A percentile compares a stretch with the other conserved stretches of the same genome.
These are phyloP conservation scores for Aurelia sp. DNA, from an alignment of 30 jellyfish, hydroid and myxozoan species.

Conservation along the genomic window DNA sequence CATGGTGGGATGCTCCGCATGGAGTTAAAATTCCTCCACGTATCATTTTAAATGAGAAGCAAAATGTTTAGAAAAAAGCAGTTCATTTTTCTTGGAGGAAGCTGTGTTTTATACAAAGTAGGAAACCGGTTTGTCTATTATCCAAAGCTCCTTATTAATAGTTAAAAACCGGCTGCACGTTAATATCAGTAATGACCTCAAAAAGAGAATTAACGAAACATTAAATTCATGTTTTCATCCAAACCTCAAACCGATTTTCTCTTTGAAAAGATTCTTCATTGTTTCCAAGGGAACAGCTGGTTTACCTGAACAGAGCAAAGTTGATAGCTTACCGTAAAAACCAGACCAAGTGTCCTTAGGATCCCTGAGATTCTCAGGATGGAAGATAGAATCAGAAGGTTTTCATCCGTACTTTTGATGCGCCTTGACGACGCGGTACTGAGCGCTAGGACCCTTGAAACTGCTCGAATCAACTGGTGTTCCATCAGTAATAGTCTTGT, in stretches of 20 bases:
- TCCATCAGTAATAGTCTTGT: no score
- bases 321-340: background rate
- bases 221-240: slow-evolving; percentile 59
- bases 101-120: slow-evolving; percentile 6
- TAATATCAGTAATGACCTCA: slow-evolving; percentile 55
- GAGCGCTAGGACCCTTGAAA: no score
- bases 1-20: no score
- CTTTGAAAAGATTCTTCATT: slow-evolving; percentile 52
- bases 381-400: no score
- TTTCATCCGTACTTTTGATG: no score
- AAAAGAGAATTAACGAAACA: slow-evolving; percentile 35
- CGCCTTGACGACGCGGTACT: no score
- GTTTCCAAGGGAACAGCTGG: slow-evolving; percentile 75
- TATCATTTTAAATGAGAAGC: no score
- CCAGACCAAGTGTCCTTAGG: no score
- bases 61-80: no score
- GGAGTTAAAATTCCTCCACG: no score
- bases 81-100: background rate
- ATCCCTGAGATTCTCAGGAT: no score
- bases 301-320: slow-evolving; percentile 21
- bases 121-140: slow-evolving; percentile 19
- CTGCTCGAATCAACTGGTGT: no score
- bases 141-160: slow-evolving; percentile 45
- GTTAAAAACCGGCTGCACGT: slow-evolving; percentile 40
- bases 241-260: slow-evolving; percentile 49